Conservation (phyloP, 2,797 vertebrate species). For the Setipinna tenuifilis region DNA sequence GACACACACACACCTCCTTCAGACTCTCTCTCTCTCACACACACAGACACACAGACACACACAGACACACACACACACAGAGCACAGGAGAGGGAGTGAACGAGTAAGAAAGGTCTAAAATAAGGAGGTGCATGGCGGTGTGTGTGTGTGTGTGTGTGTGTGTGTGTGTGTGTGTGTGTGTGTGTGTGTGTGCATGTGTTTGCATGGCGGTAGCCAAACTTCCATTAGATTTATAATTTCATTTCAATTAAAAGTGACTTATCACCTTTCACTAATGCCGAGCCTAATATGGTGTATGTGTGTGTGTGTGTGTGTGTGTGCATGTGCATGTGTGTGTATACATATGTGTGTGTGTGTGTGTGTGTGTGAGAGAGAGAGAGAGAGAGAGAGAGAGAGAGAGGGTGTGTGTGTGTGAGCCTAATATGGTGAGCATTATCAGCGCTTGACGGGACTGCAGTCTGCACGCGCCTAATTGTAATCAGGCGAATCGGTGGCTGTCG, state of each 20-base stretch:
- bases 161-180: no score
- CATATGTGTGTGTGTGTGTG: no score
- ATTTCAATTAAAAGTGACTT: conserved; percentile 98
- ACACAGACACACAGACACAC: no score
- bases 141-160: no score
- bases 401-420: conserved; percentile 70
- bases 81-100: conserved; percentile 85
- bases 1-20: no score
- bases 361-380: no score
- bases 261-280: conserved; percentile 93
- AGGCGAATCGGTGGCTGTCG: conserved; percentile 86
- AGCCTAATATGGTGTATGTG: conserved; percentile 44
- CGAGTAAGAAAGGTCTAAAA: conserved; percentile 76
- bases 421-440: conserved; percentile 90
- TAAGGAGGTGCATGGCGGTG: not conserved
- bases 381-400: no score
- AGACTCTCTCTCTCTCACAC: no score
- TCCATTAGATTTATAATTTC: conserved; percentile 99
- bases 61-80: conserved; percentile 88
- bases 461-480: conserved; percentile 91
- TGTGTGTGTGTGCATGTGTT: no score
- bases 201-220: conserved; percentile 84
- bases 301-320: no score
- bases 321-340: no score
- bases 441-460: conserved; percentile 92